These are phyloP conservation scores for Trichogramma pretiosum DNA, from an alignment of 1,140 invertebrate genomes.

Conservation along the genomic window DNA sequence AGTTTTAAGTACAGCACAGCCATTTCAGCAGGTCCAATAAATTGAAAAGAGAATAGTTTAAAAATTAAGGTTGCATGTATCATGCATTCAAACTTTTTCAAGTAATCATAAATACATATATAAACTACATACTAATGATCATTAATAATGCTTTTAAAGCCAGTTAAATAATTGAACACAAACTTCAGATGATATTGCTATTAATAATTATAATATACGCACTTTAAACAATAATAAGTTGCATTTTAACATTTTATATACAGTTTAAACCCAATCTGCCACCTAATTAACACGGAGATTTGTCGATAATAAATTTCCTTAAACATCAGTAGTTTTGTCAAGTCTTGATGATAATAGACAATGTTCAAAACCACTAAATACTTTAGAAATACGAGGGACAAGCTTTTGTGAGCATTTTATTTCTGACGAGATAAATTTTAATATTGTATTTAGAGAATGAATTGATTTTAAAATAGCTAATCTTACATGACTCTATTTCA, in stretches of 20 bases:
- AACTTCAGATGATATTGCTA: constrained; percentile 17
- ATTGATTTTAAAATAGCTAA: constrained; percentile 26
- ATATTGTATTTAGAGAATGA: constrained; percentile 37
- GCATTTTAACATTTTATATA: constrained; percentile 17
- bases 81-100: neutral
- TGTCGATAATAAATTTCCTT: constrained; percentile 33
- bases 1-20: constrained; percentile 21
- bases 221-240: constrained; percentile 19
- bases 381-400: constrained; percentile 27
- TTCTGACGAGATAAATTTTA: constrained; percentile 28
- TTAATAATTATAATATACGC: constrained; percentile 22
- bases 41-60: constrained; percentile 8
- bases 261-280: constrained; percentile 28
- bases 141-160: constrained; percentile 1
- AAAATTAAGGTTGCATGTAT: constrained; percentile 6
- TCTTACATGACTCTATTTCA: constrained; percentile 29
- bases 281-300: constrained; percentile 33
- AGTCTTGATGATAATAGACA: constrained; percentile 8
- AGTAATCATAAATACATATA: constrained; percentile 8
- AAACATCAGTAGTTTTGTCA: constrained; percentile 19
- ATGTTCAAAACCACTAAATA: constrained; percentile 22
- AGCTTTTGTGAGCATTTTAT: constrained; percentile 33
- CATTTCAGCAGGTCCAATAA: constrained; percentile 12
- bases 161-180: neutral
- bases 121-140: constrained; percentile 9